Evolutionary conservation across 2,888 invertebrate species (phyloP).

Genomic region (Perdita meconis): DNA sequence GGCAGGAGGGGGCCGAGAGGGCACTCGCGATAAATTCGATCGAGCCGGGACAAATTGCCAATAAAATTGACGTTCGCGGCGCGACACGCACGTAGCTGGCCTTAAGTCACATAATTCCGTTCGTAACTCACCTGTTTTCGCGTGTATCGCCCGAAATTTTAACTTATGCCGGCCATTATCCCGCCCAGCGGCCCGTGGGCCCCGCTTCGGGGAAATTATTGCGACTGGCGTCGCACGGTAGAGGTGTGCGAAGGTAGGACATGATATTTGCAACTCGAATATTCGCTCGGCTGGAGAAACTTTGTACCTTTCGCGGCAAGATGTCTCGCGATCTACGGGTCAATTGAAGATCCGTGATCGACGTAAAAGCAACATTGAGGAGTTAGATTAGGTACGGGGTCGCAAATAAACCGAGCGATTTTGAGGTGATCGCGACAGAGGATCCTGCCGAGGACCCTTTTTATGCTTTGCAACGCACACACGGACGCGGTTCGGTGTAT

Average conservation of each 20-base stretch:
- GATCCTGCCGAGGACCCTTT: conserved; percentile 47
- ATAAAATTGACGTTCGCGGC: conserved; percentile 70
- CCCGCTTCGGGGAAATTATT: conserved; percentile 56
- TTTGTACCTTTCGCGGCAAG: conserved; percentile 37
- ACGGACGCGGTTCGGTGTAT: conserved; percentile 51
- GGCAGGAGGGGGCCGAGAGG: conserved; percentile 21
- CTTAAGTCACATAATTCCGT: conserved; percentile 77
- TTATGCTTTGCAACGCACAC: conserved; percentile 51
- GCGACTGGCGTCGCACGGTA: conserved; percentile 36
- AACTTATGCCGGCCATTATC: conserved; percentile 79
- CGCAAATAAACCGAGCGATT: conserved; percentile 69
- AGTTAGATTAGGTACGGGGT: conserved; percentile 58
- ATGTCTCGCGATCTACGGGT: neutral
- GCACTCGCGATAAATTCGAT: conserved; percentile 73
- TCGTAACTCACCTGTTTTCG: conserved; percentile 79
- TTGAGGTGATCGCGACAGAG: conserved; percentile 46
- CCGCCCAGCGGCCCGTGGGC: conserved; percentile 41
- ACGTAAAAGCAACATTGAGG: conserved; percentile 32
- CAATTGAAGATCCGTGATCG: conserved; percentile 49
- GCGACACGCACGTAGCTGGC: conserved; percentile 57
- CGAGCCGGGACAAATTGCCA: conserved; percentile 75
- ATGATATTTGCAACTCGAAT: conserved; percentile 56
- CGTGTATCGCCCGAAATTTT: conserved; percentile 78
- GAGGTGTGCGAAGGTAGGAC: conserved; percentile 46
- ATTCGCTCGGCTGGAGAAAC: conserved; percentile 30